Conservation (phyloP, 2,113 vertebrate genomes). For the Aegotheles bennettii region DNA sequence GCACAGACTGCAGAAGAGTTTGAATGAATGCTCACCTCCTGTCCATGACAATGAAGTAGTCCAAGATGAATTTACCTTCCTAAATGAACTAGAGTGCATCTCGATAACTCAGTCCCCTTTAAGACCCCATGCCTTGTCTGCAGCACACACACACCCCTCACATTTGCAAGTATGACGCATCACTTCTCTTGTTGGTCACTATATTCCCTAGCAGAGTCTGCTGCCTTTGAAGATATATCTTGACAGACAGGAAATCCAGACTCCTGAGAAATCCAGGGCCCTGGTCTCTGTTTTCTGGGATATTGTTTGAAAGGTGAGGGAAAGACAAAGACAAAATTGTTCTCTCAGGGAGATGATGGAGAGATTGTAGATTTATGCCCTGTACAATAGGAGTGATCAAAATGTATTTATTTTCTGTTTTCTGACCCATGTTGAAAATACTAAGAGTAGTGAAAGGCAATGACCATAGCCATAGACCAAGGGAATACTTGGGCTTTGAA, state of each 20-base stretch:
- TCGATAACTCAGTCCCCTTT: not conserved
- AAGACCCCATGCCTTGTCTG: not conserved
- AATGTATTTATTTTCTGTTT: not conserved
- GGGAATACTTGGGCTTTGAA: not conserved
- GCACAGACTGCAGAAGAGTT: not conserved
- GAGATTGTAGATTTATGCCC: not conserved
- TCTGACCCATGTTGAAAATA: not conserved
- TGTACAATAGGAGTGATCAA: not conserved
- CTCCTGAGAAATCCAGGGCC: not conserved
- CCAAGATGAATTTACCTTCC: not conserved
- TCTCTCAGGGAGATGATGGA: not conserved
- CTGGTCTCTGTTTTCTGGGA: not conserved
- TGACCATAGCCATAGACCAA: not conserved
- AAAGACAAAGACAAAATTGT: not conserved
- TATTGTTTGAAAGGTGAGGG: not conserved
- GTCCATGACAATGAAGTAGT: not conserved
- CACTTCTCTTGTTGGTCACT: accelerated
- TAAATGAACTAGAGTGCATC: not conserved
- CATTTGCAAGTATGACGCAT: not conserved
- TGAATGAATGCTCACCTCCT: not conserved
- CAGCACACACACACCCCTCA: not conserved
- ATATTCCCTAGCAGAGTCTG: not conserved
- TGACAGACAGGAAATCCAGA: not conserved
- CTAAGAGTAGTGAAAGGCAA: not conserved
- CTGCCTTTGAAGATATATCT: not conserved